Conservation (phyloP, 2,797 vertebrate species). For the Amblyraja radiata region DNA sequence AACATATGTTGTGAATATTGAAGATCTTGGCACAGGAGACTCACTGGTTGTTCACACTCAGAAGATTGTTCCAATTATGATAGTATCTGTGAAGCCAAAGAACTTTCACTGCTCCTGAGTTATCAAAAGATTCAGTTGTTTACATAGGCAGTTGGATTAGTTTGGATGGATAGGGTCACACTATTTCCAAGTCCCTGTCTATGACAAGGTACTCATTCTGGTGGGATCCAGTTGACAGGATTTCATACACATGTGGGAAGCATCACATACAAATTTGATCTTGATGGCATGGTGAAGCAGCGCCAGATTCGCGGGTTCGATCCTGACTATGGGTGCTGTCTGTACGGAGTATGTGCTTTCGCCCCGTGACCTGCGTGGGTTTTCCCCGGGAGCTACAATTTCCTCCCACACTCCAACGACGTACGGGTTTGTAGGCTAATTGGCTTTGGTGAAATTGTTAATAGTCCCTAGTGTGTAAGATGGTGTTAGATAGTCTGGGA, state of each 20-base stretch:
- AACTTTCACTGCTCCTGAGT: not conserved
- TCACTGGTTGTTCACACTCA: not conserved
- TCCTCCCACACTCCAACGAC: too few species aligned
- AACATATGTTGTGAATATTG: not conserved
- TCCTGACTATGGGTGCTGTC: too few species aligned
- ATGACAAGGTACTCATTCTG: not conserved
- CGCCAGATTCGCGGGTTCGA: not conserved
- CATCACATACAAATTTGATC: not conserved
- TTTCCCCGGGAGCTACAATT: too few species aligned
- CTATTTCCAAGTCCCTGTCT: not conserved
- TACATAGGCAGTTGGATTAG: not conserved
- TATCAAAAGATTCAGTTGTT: not conserved
- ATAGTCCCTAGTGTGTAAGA: too few species aligned
- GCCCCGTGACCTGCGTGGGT: too few species aligned
- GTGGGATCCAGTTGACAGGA: not conserved
- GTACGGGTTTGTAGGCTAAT: too few species aligned
- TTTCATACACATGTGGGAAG: not conserved
- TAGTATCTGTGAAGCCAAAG: not conserved
- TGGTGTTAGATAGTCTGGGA: too few species aligned
- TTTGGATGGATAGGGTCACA: not conserved
- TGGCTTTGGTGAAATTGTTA: too few species aligned
- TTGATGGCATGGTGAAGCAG: not conserved
- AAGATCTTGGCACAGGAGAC: not conserved
- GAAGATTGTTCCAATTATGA: not conserved
- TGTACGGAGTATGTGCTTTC: too few species aligned